Evolutionary conservation across 2,113 vertebrate species (phyloP).

Genomic region (Crotophaga sulcirostris): DNA sequence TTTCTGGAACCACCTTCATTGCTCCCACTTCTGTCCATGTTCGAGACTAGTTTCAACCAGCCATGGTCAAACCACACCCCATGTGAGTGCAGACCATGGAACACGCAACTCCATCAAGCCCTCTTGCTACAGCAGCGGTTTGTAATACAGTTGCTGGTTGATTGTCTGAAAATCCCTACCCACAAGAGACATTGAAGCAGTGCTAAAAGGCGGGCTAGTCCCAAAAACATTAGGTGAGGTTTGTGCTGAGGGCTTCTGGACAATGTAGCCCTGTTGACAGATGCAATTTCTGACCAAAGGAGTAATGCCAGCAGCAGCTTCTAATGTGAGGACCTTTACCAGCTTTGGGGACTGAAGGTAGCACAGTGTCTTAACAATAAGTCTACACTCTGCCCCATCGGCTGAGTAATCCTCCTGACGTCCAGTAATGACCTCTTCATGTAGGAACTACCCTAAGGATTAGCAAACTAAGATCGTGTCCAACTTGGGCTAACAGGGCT

Average conservation of each 20-base stretch:
- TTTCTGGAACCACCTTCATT: conserved; percentile 33
- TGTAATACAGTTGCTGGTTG: conserved; percentile 33
- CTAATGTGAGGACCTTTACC: neutral
- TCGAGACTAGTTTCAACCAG: conserved; percentile 38
- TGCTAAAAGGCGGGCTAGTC: conserved; percentile 18
- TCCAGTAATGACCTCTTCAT: neutral
- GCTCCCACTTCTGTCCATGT: neutral
- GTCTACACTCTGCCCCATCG: neutral
- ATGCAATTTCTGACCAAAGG: neutral
- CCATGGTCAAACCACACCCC: conserved; percentile 43
- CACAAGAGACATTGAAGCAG: conserved; percentile 41
- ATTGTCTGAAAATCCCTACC: conserved; percentile 41
- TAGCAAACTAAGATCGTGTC: neutral
- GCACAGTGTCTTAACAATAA: neutral
- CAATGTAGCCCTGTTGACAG: neutral
- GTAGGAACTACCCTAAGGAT: neutral
- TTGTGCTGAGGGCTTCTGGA: conserved; percentile 43
- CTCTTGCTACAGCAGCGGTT: conserved; percentile 42
- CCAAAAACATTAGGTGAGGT: neutral
- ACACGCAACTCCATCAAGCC: conserved; percentile 15
- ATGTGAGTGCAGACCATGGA: conserved; percentile 1
- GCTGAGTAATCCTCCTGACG: neutral
- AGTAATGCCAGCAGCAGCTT: neutral
- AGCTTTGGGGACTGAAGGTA: neutral
- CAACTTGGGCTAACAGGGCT: neutral